These are phyloP conservation scores for Heliconius hortense DNA, from an alignment of 2,888 invertebrate genomes.

Conservation along the genomic window DNA sequence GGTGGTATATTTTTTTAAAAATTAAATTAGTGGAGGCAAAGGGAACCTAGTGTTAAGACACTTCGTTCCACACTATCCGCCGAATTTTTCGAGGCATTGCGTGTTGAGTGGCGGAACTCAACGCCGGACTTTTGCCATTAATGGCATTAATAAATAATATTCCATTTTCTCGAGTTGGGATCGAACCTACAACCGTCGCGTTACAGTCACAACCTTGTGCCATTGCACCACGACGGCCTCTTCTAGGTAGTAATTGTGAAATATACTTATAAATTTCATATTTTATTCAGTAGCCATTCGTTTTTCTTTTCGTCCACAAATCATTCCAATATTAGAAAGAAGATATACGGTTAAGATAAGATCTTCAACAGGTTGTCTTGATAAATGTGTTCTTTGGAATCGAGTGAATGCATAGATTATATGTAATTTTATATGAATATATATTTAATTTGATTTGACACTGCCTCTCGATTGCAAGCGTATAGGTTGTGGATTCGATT, in stretches of 20 bases:
- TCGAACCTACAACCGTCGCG: too few species aligned
- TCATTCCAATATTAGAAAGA: constrained; percentile 25
- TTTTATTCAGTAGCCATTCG: constrained; percentile 9
- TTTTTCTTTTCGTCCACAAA: constrained; percentile 16
- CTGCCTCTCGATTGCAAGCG: background rate
- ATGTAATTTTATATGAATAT: background rate
- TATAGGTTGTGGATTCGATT: background rate
- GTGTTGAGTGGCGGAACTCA: too few species aligned
- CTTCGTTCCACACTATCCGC: too few species aligned
- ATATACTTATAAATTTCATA: background rate
- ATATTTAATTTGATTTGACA: background rate
- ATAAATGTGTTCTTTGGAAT: constrained; percentile 21
- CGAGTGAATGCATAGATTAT: background rate
- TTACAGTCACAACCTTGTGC: background rate
- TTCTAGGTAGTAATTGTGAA: background rate
- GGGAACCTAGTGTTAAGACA: too few species aligned
- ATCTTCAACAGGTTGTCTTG: constrained; percentile 13
- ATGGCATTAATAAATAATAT: too few species aligned
- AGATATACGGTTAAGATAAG: constrained; percentile 20
- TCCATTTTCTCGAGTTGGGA: too few species aligned
- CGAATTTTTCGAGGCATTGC: too few species aligned
- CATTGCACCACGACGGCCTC: too few species aligned
- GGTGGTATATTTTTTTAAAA: background rate
- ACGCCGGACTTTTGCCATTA: too few species aligned
- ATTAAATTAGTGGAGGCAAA: too few species aligned